Evolutionary conservation across 2,113 vertebrate genomes (phyloP).

Genomic region (Ursus arctos): DNA sequence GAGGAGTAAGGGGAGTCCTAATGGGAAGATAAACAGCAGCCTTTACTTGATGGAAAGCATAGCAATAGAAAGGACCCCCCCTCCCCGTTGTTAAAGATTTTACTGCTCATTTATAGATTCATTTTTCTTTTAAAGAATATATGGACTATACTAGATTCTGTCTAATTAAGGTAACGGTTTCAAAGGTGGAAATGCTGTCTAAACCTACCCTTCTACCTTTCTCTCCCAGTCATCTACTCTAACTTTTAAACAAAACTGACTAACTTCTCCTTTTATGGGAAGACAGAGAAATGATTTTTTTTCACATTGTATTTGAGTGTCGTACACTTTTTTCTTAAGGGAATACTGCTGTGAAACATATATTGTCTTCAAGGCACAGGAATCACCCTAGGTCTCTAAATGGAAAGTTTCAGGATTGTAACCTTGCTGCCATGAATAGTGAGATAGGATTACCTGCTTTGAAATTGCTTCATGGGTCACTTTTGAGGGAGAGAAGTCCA

Average conservation of each 20-base stretch:
- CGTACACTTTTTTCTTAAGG: slow-evolving; percentile 54
- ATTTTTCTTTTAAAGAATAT: slow-evolving; percentile 17
- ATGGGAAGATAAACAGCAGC: background rate
- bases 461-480: background rate
- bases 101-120: background rate
- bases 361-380: slow-evolving; percentile 39
- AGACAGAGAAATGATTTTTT: slow-evolving; percentile 58
- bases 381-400: slow-evolving; percentile 13
- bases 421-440: background rate
- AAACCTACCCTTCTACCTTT: slow-evolving; percentile 15
- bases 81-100: slow-evolving; percentile 23
- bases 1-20: background rate
- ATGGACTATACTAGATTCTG: slow-evolving; percentile 8
- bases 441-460: background rate
- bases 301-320: slow-evolving; percentile 14
- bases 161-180: background rate
- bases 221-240: background rate
- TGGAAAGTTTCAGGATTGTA: background rate
- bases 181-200: slow-evolving; percentile 20
- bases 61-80: background rate
- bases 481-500: background rate
- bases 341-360: background rate
- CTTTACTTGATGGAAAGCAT: background rate
- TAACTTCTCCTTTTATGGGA: slow-evolving; percentile 36
- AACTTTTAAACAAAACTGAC: slow-evolving; percentile 47